phyloP scores from a whole-genome alignment of 2,888 invertebrate species.

The Latrodectus elegans region DNA sequence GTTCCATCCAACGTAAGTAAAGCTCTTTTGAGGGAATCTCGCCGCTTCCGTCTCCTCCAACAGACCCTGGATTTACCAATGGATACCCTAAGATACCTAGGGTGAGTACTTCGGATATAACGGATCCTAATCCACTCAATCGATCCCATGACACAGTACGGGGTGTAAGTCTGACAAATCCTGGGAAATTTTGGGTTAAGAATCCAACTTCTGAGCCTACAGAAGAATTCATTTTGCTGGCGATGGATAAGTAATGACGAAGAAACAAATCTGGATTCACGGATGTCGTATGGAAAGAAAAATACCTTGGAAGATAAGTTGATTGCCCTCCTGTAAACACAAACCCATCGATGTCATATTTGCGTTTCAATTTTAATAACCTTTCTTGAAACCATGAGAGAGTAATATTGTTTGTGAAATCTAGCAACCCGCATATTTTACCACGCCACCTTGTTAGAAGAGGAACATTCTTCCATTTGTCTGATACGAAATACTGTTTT shows the following conservation, averaged over 20 bases:
- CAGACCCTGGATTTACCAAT: constrained; percentile 92
- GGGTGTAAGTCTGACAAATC: constrained; percentile 89
- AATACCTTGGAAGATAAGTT: constrained; percentile 89
- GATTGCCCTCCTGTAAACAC: constrained; percentile 89
- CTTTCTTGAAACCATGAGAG: constrained; percentile 86
- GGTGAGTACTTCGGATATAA: constrained; percentile 90
- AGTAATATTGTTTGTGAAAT: constrained; percentile 88
- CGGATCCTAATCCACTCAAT: constrained; percentile 82
- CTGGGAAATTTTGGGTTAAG: constrained; percentile 83
- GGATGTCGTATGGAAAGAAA: constrained; percentile 79
- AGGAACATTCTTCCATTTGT: constrained; percentile 80
- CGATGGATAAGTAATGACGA: constrained; percentile 71
- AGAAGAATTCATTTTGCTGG: constrained; percentile 77
- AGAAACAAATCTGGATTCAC: constrained; percentile 64
- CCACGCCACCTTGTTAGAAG: constrained; percentile 87
- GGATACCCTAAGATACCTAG: constrained; percentile 94
- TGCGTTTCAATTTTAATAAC: constrained; percentile 82
- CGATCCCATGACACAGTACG: constrained; percentile 89
- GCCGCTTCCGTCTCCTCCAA: constrained; percentile 84
- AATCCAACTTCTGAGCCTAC: constrained; percentile 84
- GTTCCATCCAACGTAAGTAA: constrained; percentile 91
- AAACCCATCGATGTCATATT: constrained; percentile 88
- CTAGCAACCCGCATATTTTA: constrained; percentile 86
- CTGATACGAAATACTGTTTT: constrained; percentile 85
- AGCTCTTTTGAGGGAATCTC: constrained; percentile 85